Base-by-base conservation (phyloP, 2,888 invertebrate genomes). In the Heliconius charithonia region DNA sequence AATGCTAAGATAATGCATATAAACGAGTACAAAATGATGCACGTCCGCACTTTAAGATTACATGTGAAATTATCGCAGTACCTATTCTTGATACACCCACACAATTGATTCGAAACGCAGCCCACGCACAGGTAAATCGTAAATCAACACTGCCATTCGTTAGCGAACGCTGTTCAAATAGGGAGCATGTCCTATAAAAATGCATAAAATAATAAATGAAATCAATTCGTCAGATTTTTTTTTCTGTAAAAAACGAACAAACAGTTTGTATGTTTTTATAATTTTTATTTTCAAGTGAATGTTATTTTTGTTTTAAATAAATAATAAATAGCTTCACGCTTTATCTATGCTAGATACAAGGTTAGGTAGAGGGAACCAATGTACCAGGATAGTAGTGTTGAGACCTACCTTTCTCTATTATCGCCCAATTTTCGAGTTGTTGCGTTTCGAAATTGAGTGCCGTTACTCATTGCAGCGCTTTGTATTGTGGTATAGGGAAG, bases 101-200 rank as follows among this genome's bases (percentile, higher is more conserved):
- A 84, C 86, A 79, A 89, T 88, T 85, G 89, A 91, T 90, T 91
- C 86, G 89, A 87, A 82, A 86, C 87, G 87, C 89, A 22, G 86
- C 89, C 90, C 88, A 90, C 89, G 85, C 88, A 76, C 63, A 85
- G 84, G 90, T 90, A 91, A 85, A 86, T 86, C 85, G 86, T 85
- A 85, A 91, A 92, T 91, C 91, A 92, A 93, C 87, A 88, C 87
- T 89, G 88, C 89, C 90, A 89, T 88, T 90, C 90, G 87, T 92
- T 94, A 94, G 93, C 94, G 93, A 93, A 93, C 91, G 86, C 84
- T 87, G 89, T 88, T 88, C 90, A 91, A 92, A 91, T 84, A 87
- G 88, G 87, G 91, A 92, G 90, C 87, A 88, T 90, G 88, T 92
- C 90, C 87, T 85, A 91, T 89, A 92, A 93, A 92, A 93, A 90